phyloP scores from a whole-genome alignment of 2,888 invertebrate species.

The Cheilosia variabilis region DNA sequence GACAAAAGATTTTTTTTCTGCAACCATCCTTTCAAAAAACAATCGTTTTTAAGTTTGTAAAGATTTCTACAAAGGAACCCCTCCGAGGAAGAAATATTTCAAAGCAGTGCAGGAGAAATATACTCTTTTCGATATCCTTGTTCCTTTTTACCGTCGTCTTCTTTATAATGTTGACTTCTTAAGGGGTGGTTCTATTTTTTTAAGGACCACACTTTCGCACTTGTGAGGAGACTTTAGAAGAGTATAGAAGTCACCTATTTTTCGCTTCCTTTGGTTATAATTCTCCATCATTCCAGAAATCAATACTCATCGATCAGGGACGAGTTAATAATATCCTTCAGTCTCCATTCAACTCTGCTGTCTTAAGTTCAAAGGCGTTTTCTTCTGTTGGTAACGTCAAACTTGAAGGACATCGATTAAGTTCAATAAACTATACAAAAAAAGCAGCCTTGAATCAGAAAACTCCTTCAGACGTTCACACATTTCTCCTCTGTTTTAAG shows the following conservation, averaged over 20 bases:
- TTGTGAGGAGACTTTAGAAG: too few species aligned
- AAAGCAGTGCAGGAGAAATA: slow-evolving; percentile 21
- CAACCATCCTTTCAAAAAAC: slow-evolving; percentile 30
- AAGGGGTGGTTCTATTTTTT: not conserved
- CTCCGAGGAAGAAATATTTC: slow-evolving; percentile 3
- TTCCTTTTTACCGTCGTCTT: slow-evolving; percentile 29
- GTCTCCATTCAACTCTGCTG: not conserved
- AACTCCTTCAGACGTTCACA: slow-evolving; percentile 33
- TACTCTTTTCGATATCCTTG: slow-evolving; percentile 34
- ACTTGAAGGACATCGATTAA: slow-evolving; percentile 46
- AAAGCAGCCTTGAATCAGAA: slow-evolving; percentile 7
- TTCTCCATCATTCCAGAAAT: slow-evolving; percentile 49
- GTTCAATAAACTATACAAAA: slow-evolving; percentile 63
- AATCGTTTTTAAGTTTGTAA: slow-evolving; percentile 43
- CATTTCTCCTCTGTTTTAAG: slow-evolving; percentile 42
- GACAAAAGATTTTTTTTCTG: not conserved
- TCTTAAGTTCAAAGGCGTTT: not conserved
- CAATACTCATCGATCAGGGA: slow-evolving; percentile 37
- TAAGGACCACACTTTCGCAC: not conserved
- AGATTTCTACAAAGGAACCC: slow-evolving; percentile 13
- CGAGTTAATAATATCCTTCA: slow-evolving; percentile 1
- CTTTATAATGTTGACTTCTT: slow-evolving; percentile 43
- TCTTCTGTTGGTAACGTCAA: slow-evolving; percentile 1
- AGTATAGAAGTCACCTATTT: slow-evolving; percentile 1
- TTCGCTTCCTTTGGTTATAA: slow-evolving; percentile 34